Evolutionary conservation across 2,888 invertebrate genomes (phyloP), one percentile per base, ranked within the genome.

Genomic region (Euplagia quadripunctaria): DNA sequence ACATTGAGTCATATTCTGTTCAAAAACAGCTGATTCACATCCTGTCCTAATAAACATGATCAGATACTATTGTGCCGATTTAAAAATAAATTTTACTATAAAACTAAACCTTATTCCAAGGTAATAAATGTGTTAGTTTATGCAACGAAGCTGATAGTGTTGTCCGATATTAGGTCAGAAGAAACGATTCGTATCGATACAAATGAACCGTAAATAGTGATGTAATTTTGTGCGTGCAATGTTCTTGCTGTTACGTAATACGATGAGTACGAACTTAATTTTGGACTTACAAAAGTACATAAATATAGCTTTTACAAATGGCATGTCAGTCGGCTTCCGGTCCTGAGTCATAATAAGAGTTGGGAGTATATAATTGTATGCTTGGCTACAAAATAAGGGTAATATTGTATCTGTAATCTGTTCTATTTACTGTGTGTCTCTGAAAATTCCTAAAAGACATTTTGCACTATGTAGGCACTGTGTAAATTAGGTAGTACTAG

Each of bases 201-300:
- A 64, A 70, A 70, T 51, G 51, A 42, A 51, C 51, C 70, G 51
- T 64, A 8, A 64, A 63, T 64, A 70, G 70, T 70, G 70, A 70
- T 70, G 70, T 64, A 51, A 41, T 8, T n/a, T 31, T 61, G 17
- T 63, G 14, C 12, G 12, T 55, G 68, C 12, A 55, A 52, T 41
- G 11, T 7, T 41, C 41, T 52, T 31, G 31, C 31, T 41, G 41
- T 52, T 49, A 68, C n/a, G 69, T 49, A 71, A 43, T 20, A 51
- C 3, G 41, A 11, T 64, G 70, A 64, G 49, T 41, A 31, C 17
- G 31, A 51, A 31, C 16, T 49, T 51, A 41, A 51, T 51, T 41
- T 66, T 9, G 16, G 49, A 31, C 14, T 66, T 66, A 49, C 0
- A 31, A 31, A 66, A n/a, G n/a, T 61, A 43, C 20, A 16, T 31